Base-by-base conservation (phyloP, 2,797 vertebrate genomes). In the Periparus ater region DNA sequence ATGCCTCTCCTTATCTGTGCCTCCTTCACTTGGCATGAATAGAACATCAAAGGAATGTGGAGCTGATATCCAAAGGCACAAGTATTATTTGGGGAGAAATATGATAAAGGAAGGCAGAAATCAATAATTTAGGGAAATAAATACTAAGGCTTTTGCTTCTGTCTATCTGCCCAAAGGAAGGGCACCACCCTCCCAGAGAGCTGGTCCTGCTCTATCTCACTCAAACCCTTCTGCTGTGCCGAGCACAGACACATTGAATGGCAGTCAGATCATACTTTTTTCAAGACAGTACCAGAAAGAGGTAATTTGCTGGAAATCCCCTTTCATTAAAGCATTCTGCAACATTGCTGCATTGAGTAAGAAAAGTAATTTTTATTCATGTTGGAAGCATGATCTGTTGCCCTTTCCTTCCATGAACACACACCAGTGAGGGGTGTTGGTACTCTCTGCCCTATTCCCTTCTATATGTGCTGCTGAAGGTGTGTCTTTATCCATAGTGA, bases 31-130 rank as follows among this genome's bases (percentile, higher is more conserved):
- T 71, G 38, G 21, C 8, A 22, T 6, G 2, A 93, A 18, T 1
- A 36, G 50, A 58, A 21, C 21, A 50, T 8, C 50, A 70, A 58
- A 88, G 66, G 20, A 4, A 9, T 0, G 2, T 38, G 30, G 15
- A 76, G 11, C 2, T 44, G 9, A 60, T 18, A 38, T 0, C 4
- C 11, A 9, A 26, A 79, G 58, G 32, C 1, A 2, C 1, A 4
- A 76, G 22, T n/a, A 8, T 61, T 44, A 61, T 57, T 11, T 66
- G 17, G 13, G 38, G 34, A 71, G 11, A 74, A 32, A 48, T 42
- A 30, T 11, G 25, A 47, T 6, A 70, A 44, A 55, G 5, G 7
- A 75, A 73, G 53, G 17, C 32, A 85, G 38, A 85, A 74, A 77
- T 27, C 18, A 60, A 3, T 51, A 67, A 55, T 3, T 62, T 29